A percentile compares a stretch with the other conserved stretches of the same genome.
These are phyloP conservation scores for Parapsyche elsis DNA, from an alignment of 1,140 invertebrate genomes.

Conservation along the genomic window DNA sequence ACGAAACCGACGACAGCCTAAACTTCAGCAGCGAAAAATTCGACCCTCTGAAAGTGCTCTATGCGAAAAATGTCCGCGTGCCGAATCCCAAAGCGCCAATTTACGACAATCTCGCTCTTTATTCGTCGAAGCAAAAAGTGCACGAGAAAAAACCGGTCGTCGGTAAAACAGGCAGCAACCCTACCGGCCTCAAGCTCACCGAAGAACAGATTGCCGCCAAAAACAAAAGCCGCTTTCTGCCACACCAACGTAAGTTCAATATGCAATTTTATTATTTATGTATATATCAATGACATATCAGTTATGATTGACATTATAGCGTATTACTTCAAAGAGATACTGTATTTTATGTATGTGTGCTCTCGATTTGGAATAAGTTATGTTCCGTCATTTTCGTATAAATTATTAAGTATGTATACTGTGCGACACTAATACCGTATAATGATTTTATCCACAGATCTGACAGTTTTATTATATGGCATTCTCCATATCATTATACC, in stretches of 20 bases:
- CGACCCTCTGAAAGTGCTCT: conserved; percentile 72
- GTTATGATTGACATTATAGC: too few relatives aligned
- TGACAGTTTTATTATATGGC: too few relatives aligned
- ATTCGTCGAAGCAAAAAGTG: conserved; percentile 58
- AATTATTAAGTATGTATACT: too few relatives aligned
- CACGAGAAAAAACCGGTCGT: background rate
- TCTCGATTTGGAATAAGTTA: too few relatives aligned
- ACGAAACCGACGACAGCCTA: conserved; percentile 65
- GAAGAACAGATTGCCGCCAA: conserved; percentile 18
- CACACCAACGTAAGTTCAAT: conserved; percentile 48
- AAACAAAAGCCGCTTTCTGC: conserved; percentile 38
- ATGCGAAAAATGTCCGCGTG: conserved; percentile 64
- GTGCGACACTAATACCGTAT: too few relatives aligned
- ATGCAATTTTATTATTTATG: background rate
- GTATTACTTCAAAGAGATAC: too few relatives aligned
- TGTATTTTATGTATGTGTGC: too few relatives aligned
- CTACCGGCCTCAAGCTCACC: conserved; percentile 13
- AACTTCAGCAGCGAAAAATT: conserved; percentile 71
- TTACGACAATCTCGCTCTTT: conserved; percentile 71
- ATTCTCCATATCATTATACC: too few relatives aligned
- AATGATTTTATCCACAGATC: too few relatives aligned
- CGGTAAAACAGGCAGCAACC: conserved; percentile 28
- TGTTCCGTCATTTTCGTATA: too few relatives aligned
- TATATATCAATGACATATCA: too few relatives aligned
- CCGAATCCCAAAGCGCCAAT: conserved; percentile 64